Conservation (phyloP, 2,888 invertebrate species). For the Caenorhabditis sp. region DNA sequence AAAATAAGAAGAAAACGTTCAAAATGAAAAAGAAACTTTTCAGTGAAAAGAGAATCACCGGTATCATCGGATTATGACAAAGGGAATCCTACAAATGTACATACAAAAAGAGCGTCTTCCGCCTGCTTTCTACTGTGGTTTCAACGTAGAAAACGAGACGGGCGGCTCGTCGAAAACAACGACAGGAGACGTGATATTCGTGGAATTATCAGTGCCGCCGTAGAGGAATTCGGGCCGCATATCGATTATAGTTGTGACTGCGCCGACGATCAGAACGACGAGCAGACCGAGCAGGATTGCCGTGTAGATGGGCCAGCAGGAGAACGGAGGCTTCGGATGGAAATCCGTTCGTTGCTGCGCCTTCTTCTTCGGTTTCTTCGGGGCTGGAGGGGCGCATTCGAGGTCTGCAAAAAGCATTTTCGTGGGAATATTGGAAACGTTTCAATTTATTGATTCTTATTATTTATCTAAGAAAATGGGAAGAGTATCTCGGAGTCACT, state of each 20-base stretch:
- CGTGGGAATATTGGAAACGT: no score
- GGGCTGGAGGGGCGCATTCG: constrained; percentile 18
- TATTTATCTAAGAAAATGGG: no score
- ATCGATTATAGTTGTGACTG: constrained; percentile 45
- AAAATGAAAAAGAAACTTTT: no score
- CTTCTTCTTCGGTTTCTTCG: constrained; percentile 37
- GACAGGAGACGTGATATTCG: background rate
- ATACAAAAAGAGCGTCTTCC: background rate
- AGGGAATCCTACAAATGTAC: constrained; percentile 23
- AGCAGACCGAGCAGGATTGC: constrained; percentile 43
- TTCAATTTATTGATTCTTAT: background rate
- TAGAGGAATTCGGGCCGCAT: constrained; percentile 45
- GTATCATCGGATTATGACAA: constrained; percentile 18
- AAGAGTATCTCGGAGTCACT: background rate
- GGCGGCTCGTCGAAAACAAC: constrained; percentile 1
- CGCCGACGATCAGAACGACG: constrained; percentile 49
- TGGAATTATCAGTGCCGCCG: constrained; percentile 21
- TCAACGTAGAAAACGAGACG: constrained; percentile 37
- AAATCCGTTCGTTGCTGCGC: constrained; percentile 40
- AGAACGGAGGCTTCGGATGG: constrained; percentile 53
- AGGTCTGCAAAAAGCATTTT: constrained; percentile 36
- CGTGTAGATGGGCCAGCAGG: constrained; percentile 48
- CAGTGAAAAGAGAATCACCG: no score
- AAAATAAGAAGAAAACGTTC: no score
- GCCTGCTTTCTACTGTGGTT: constrained; percentile 44